A percentile compares a stretch with the other conserved stretches of the same genome.
phyloP scores from a whole-genome alignment of 2,113 vertebrate species.

The Odobenus rosmarus region DNA sequence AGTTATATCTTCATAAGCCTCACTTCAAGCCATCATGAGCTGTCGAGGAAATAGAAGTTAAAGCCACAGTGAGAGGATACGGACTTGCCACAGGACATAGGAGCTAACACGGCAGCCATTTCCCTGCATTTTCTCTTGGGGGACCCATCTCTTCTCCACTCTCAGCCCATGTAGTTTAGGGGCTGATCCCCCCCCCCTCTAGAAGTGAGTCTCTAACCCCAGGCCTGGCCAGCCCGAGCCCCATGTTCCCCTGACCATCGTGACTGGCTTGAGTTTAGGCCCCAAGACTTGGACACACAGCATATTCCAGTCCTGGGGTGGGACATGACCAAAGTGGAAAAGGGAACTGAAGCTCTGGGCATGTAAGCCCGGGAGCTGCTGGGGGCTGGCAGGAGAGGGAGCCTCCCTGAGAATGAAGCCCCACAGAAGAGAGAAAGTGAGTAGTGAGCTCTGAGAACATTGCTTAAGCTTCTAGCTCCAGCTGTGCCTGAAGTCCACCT shows the following conservation, averaged over 20 bases:
- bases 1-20: not conserved
- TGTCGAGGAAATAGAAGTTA: not conserved
- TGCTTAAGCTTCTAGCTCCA: not conserved
- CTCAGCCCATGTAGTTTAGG: not conserved
- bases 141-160: not conserved
- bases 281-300: not conserved
- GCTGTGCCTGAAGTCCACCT: not conserved
- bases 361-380: not conserved
- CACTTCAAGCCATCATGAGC: not conserved
- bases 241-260: not conserved
- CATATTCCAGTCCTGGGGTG: not conserved
- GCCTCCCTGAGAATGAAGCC: not conserved
- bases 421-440: not conserved
- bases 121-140: not conserved
- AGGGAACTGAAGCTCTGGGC: not conserved
- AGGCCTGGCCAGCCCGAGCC: not conserved
- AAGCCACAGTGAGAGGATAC: not conserved
- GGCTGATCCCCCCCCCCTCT: not conserved
- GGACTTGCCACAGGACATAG: not conserved
- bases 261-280: not conserved
- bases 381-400: not conserved
- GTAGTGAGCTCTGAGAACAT: not conserved
- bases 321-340: not conserved
- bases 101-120: not conserved
- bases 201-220: not conserved